Conservation (phyloP, 64 coral and sea anemone genomes). For the Dendronephthya gigantea region DNA sequence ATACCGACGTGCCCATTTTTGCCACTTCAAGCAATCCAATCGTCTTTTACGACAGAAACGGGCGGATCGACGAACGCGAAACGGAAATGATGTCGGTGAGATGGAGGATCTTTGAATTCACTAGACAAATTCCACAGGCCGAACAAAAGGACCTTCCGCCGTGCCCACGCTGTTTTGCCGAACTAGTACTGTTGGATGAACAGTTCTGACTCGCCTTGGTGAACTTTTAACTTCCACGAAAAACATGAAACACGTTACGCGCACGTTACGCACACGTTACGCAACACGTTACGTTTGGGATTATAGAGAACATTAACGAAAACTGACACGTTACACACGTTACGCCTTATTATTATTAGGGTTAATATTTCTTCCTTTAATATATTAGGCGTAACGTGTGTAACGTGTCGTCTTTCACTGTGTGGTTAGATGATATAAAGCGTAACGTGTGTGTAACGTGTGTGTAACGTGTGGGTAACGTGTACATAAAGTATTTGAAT, state of each 20-base stretch:
- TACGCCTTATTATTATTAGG: not conserved
- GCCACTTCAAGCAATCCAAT: not conserved
- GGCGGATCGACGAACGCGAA: not conserved
- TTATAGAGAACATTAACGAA: not conserved
- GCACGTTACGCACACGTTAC: too few relatives aligned
- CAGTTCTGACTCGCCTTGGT: too few relatives aligned
- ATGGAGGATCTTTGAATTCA: not conserved
- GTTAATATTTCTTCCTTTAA: not conserved
- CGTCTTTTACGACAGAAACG: not conserved
- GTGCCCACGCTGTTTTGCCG: not conserved
- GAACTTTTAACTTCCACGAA: too few relatives aligned
- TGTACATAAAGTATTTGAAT: not conserved
- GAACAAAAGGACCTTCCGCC: not conserved
- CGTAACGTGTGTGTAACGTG: slow-evolving; percentile 10
- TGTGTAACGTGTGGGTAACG: not conserved
- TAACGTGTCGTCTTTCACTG: not conserved
- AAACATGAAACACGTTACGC: too few relatives aligned
- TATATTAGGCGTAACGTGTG: slow-evolving; percentile 15
- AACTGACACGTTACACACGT: not conserved
- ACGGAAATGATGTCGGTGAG: not conserved
- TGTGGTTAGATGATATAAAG: not conserved
- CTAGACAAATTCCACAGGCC: not conserved
- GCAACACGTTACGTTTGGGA: too few relatives aligned
- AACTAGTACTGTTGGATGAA: not conserved
- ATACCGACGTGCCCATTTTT: not conserved